A percentile compares a stretch with the other conserved stretches of the same genome.
These are phyloP conservation scores for Lasiommata megera DNA, from an alignment of 2,888 invertebrate species.

Conservation along the genomic window DNA sequence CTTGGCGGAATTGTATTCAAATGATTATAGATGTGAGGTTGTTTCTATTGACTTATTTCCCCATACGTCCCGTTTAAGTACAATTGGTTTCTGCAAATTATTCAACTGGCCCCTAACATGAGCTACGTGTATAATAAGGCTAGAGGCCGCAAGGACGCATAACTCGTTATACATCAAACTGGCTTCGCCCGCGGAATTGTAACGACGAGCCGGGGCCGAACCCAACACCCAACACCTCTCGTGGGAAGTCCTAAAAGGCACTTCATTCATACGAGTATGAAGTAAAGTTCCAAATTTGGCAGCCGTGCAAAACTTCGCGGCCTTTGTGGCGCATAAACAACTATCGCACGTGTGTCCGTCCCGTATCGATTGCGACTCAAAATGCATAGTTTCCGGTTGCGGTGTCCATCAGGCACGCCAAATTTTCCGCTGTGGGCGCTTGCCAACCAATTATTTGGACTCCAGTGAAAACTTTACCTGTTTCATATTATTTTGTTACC, in stretches of 20 bases:
- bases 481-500: slow-evolving; percentile 6
- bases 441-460: slow-evolving; percentile 10
- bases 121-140: not conserved
- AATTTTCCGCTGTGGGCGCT: slow-evolving; percentile 70
- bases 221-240: slow-evolving; percentile 59
- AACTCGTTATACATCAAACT: slow-evolving; percentile 69
- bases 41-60: too few species aligned
- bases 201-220: slow-evolving; percentile 43
- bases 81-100: too few species aligned
- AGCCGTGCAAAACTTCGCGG: slow-evolving; percentile 71
- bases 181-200: slow-evolving; percentile 46
- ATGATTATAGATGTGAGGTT: too few species aligned
- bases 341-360: slow-evolving; percentile 68
- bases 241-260: slow-evolving; percentile 69
- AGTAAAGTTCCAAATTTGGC: slow-evolving; percentile 67
- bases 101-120: not conserved
- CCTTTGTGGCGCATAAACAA: slow-evolving; percentile 75
- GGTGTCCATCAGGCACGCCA: slow-evolving; percentile 69
- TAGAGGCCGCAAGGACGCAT: slow-evolving; percentile 46
- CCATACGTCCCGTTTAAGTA: too few species aligned
- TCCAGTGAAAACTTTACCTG: slow-evolving; percentile 7
- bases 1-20: too few species aligned
- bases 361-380: slow-evolving; percentile 75
- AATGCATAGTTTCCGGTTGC: slow-evolving; percentile 71
- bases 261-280: slow-evolving; percentile 57